These are phyloP conservation scores for Prionailurus bengalensis DNA, from an alignment of 2,113 vertebrate genomes.

Conservation along the genomic window DNA sequence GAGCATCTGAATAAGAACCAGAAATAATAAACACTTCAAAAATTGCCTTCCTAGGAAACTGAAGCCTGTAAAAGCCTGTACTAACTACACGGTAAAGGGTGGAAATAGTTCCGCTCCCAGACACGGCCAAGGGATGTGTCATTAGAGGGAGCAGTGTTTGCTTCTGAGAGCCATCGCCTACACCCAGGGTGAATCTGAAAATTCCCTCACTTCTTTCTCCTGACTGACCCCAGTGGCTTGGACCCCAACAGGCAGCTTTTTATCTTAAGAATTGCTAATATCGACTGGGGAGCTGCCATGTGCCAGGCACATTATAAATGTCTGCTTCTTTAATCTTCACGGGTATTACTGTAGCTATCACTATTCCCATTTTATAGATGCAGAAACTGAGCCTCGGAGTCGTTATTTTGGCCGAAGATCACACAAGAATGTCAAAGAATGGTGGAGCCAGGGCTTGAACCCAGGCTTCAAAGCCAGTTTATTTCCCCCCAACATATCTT, in stretches of 20 bases:
- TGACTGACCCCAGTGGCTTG: neutral
- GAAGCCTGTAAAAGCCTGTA: neutral
- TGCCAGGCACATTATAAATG: neutral
- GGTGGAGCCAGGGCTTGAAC: neutral
- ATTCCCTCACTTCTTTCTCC: neutral
- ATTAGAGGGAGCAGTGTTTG: neutral
- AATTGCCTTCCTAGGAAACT: neutral
- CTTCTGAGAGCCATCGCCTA: neutral
- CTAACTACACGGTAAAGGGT: neutral
- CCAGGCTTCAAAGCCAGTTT: neutral
- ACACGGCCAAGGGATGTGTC: neutral
- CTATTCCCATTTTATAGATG: neutral
- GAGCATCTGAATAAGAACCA: neutral
- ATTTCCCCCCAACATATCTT: neutral
- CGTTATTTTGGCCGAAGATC: neutral
- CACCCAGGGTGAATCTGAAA: neutral
- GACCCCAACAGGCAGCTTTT: neutral
- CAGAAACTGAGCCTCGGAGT: neutral
- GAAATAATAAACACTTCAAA: neutral
- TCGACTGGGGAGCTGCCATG: neutral
- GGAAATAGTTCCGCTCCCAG: neutral
- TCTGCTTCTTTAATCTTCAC: neutral
- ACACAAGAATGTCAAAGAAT: neutral
- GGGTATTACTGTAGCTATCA: neutral
- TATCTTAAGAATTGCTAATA: neutral